Evolutionary conservation across 2,888 invertebrate species (phyloP), one percentile per base, ranked within the genome.

Genomic region (Microdon myrmicae): DNA sequence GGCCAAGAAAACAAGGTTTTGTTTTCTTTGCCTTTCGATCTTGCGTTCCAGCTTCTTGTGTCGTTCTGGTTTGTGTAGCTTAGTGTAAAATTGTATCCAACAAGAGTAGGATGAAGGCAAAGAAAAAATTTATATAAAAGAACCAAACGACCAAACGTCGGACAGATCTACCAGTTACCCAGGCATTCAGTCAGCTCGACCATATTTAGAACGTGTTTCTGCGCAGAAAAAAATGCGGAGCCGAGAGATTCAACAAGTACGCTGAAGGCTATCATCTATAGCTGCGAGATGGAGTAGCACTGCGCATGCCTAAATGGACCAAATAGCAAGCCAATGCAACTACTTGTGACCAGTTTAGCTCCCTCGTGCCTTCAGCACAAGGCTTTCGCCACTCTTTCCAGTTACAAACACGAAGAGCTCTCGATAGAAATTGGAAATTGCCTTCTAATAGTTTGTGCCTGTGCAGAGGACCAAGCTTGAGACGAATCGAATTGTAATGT

Each of bases 1-100:
- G 64, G 64, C 56, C 64, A 64, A 53, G 53, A 45, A 41, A 47
- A 47, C 19, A 35, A 38, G 10, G 31, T 22, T 43, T 9, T n/a
- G n/a, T n/a, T n/a, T n/a, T n/a, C n/a, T n/a, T n/a, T n/a, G n/a
- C n/a, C n/a, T n/a, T n/a, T n/a, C n/a, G n/a, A n/a, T n/a, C n/a
- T n/a, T n/a, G n/a, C n/a, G n/a, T n/a, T n/a, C n/a, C n/a, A n/a
- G n/a, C n/a, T n/a, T n/a, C n/a, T n/a, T n/a, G n/a, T n/a, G n/a
- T n/a, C n/a, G n/a, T n/a, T n/a, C n/a, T n/a, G n/a, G n/a, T n/a
- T n/a, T n/a, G n/a, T n/a, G n/a, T n/a, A n/a, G n/a, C n/a, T n/a
- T n/a, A n/a, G n/a, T n/a, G n/a, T n/a, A n/a, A n/a, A n/a, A n/a
- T n/a, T n/a, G n/a, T n/a, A n/a, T n/a, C n/a, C n/a, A n/a, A n/a